Percentiles rank a stretch among this genome's conserved stretches.
These are phyloP conservation scores for Cephus sareptanus DNA, from an alignment of 2,888 invertebrate genomes.

Conservation along the genomic window DNA sequence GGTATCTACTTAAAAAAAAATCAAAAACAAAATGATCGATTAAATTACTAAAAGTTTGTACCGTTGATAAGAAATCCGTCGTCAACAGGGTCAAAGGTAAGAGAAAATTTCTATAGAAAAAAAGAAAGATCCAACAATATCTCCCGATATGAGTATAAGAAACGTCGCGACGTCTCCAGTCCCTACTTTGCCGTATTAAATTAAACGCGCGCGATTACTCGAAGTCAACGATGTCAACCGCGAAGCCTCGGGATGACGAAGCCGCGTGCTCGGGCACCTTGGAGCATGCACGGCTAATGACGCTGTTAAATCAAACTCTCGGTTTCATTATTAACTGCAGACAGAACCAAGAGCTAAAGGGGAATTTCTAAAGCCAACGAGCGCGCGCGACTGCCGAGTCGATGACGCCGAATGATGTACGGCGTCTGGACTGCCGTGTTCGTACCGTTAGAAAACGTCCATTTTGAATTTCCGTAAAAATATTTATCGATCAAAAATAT, in stretches of 20 bases:
- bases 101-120: not conserved
- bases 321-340: slow-evolving; percentile 44
- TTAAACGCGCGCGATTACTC: slow-evolving; percentile 51
- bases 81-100: not conserved
- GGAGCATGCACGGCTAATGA: slow-evolving; percentile 39
- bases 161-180: not conserved
- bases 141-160: not conserved
- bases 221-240: slow-evolving; percentile 32
- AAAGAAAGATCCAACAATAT: not conserved
- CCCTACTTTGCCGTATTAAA: slow-evolving; percentile 37
- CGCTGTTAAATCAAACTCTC: slow-evolving; percentile 49
- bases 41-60: not conserved
- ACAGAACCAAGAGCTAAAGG: slow-evolving; percentile 36
- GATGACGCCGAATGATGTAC: not conserved
- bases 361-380: not conserved
- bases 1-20: not conserved
- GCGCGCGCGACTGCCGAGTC: not conserved
- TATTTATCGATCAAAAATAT: too few relatives aligned
- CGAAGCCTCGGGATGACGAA: slow-evolving; percentile 30
- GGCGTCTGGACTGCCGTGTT: not conserved
- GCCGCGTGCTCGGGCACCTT: slow-evolving; percentile 17
- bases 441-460: not conserved
- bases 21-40: not conserved
- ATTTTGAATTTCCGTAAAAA: too few relatives aligned
- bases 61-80: not conserved